Conservation (phyloP, 2,113 vertebrate species). For the Peucedramus taeniatus region DNA sequence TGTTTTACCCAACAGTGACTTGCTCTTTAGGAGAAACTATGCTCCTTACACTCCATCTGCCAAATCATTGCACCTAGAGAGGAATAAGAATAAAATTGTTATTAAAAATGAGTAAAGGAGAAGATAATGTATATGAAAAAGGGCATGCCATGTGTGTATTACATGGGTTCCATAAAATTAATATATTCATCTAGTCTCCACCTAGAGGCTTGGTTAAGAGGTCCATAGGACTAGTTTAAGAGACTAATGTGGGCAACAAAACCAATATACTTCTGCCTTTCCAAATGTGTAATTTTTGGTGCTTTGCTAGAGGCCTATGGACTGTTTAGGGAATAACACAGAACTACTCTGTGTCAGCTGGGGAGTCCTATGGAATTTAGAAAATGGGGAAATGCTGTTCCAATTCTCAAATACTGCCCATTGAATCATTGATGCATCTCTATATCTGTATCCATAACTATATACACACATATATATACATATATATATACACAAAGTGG, state of each 20-base stretch:
- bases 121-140: not conserved
- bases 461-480: not conserved
- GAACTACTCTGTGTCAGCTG: not conserved
- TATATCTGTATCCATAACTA: not conserved
- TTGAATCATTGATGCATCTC: not conserved
- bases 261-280: not conserved
- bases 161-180: not conserved
- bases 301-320: not conserved
- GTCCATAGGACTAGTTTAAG: not conserved
- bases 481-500: not conserved
- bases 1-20: not conserved
- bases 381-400: not conserved
- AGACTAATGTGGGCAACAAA: not conserved
- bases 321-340: not conserved
- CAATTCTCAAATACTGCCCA: not conserved
- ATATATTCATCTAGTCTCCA: not conserved
- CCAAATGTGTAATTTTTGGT: not conserved
- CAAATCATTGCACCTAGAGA: not conserved
- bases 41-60: not conserved
- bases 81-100: not conserved
- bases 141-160: not conserved
- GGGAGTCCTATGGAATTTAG: not conserved
- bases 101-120: not conserved
- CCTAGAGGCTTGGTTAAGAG: not conserved
- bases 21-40: accelerated